phyloP scores from a whole-genome alignment of 2,113 vertebrate genomes.

The Cranoglanis bouderius region DNA sequence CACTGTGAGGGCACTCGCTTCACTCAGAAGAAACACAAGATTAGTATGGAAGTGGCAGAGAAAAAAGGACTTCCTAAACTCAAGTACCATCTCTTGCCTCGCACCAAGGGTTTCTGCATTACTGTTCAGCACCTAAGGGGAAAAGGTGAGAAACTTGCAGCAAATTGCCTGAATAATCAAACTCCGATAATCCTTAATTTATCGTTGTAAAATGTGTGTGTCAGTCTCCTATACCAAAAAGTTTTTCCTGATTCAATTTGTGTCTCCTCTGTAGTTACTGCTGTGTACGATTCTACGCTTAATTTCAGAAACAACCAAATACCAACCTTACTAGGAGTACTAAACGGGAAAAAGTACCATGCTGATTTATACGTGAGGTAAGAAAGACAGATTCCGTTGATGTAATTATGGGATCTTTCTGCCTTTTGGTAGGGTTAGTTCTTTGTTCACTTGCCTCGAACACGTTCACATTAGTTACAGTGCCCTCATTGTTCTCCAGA shows the following conservation, averaged over 20 bases:
- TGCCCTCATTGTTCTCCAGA: background rate
- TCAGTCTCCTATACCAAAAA: background rate
- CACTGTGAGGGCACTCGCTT: conserved; percentile 95
- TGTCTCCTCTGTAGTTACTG: conserved; percentile 80
- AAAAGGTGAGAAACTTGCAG: conserved; percentile 80
- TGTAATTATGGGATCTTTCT: background rate
- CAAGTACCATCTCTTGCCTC: conserved; percentile 91
- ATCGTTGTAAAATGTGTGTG: background rate
- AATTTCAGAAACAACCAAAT: conserved; percentile 94
- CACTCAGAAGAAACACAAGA: conserved; percentile 89
- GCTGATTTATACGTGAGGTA: conserved; percentile 92
- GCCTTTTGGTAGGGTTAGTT: background rate
- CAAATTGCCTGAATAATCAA: background rate
- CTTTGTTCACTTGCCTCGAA: background rate
- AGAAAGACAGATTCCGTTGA: conserved; percentile 41
- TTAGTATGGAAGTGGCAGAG: conserved; percentile 95
- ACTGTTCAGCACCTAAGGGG: conserved; percentile 89
- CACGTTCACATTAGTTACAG: background rate
- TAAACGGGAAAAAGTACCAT: conserved; percentile 93
- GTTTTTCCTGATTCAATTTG: conserved; percentile 44
- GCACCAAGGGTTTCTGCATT: conserved; percentile 93
- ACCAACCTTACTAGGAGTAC: conserved; percentile 87
- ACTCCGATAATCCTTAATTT: background rate
- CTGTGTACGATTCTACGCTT: conserved; percentile 95
- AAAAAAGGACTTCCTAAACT: conserved; percentile 92